Evolutionary conservation across 2,113 vertebrate species (phyloP).

Genomic region (Chionis minor): DNA sequence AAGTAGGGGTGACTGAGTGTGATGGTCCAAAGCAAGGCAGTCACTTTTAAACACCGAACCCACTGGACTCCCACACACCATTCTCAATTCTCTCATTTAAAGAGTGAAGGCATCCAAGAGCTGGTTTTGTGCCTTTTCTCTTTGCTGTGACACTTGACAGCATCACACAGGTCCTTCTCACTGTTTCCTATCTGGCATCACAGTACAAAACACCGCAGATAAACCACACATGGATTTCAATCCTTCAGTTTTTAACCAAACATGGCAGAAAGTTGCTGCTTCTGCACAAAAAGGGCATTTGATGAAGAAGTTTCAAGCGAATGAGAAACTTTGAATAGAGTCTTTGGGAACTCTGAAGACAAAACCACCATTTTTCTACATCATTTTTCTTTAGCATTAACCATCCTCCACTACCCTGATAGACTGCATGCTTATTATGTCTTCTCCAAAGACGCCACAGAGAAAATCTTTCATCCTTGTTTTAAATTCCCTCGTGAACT

Average conservation of each 20-base stretch:
- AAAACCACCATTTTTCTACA: neutral
- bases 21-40: neutral
- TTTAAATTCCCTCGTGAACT: neutral
- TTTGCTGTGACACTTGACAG: neutral
- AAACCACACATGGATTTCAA: neutral
- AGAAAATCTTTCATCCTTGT: neutral
- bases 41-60: neutral
- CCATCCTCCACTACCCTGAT: neutral
- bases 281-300: neutral
- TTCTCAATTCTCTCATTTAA: neutral
- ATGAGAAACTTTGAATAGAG: neutral
- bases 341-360: neutral
- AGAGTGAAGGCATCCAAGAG: neutral
- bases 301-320: neutral
- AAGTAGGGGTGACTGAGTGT: neutral
- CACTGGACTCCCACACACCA: neutral
- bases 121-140: neutral
- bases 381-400: neutral
- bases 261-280: neutral
- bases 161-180: neutral
- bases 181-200: neutral
- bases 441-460: neutral
- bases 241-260: neutral
- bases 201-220: neutral
- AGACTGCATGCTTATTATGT: accelerated